These are phyloP conservation scores for Drosophila lacertosa DNA, from an alignment of 1,140 invertebrate genomes.

Conservation along the genomic window DNA sequence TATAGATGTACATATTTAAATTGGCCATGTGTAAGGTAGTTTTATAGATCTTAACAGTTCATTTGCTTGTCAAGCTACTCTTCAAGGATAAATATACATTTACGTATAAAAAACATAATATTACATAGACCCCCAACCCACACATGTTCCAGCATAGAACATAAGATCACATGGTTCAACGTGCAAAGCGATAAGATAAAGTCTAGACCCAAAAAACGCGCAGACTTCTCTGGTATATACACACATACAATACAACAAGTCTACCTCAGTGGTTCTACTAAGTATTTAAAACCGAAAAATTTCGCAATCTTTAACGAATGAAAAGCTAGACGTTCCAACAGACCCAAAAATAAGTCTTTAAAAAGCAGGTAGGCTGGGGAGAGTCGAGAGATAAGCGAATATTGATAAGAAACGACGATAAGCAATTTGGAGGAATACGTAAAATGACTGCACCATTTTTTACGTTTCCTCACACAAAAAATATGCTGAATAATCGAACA, in stretches of 20 bases:
- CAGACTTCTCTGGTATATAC: neutral
- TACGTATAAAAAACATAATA: too few relatives aligned
- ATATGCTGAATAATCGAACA: conserved; percentile 23
- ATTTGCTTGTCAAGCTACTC: too few relatives aligned
- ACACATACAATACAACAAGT: too few relatives aligned
- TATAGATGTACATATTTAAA: too few relatives aligned
- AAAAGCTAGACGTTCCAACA: conserved; percentile 34
- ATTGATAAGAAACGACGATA: conserved; percentile 26
- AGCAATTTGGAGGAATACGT: neutral
- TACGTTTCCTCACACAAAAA: neutral
- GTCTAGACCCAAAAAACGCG: conserved; percentile 8
- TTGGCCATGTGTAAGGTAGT: too few relatives aligned
- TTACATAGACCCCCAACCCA: too few relatives aligned
- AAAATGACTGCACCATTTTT: conserved; percentile 15
- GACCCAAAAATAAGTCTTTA: neutral
- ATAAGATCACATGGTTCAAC: conserved; percentile 16
- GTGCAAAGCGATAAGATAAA: conserved; percentile 26
- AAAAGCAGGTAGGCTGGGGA: conserved; percentile 8
- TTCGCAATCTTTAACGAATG: neutral
- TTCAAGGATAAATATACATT: too few relatives aligned
- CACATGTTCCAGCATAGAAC: too few relatives aligned
- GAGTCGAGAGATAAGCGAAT: conserved; percentile 17
- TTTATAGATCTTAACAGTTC: too few relatives aligned
- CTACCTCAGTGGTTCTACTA: neutral
- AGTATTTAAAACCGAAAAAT: neutral